A percentile compares a stretch with the other conserved stretches of the same genome.
Conservation (phyloP, 1,140 invertebrate species). For the Diprion similis region DNA sequence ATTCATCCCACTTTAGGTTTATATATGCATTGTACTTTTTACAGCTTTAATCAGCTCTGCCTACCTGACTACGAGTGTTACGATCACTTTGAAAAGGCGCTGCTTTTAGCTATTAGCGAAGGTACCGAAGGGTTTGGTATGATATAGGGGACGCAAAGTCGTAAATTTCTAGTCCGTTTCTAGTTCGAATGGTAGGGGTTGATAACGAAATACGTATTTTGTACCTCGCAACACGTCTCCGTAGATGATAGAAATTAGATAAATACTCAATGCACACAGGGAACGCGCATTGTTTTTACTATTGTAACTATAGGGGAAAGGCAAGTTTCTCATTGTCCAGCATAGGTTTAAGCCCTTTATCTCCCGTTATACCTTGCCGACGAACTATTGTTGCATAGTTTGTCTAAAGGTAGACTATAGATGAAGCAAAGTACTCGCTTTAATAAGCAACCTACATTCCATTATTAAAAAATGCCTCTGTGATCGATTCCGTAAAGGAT, state of each 20-base stretch:
- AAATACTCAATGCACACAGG: too few species aligned
- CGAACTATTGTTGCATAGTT: too few species aligned
- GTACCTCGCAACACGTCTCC: conserved; percentile 5
- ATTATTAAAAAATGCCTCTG: too few species aligned
- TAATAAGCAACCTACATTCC: conserved; percentile 9
- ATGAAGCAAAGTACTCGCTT: conserved; percentile 10
- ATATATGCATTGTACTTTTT: conserved; percentile 16
- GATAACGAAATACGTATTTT: conserved; percentile 8
- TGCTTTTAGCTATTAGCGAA: conserved; percentile 92
- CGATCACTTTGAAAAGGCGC: conserved; percentile 90
- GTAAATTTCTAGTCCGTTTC: background rate
- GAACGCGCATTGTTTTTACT: background rate
- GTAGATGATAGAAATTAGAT: conserved; percentile 14
- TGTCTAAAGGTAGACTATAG: background rate
- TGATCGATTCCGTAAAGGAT: too few species aligned
- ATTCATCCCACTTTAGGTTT: background rate
- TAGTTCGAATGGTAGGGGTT: background rate
- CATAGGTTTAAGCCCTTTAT: too few species aligned
- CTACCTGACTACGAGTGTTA: conserved; percentile 94
- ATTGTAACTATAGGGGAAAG: too few species aligned
- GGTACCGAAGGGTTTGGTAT: conserved; percentile 95
- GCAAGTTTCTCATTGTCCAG: too few species aligned
- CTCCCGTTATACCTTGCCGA: too few species aligned
- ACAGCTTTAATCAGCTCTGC: conserved; percentile 95
- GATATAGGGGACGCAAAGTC: conserved; percentile 66